Base-by-base conservation (phyloP, 2,113 vertebrate genomes). In the Myodes glareolus region DNA sequence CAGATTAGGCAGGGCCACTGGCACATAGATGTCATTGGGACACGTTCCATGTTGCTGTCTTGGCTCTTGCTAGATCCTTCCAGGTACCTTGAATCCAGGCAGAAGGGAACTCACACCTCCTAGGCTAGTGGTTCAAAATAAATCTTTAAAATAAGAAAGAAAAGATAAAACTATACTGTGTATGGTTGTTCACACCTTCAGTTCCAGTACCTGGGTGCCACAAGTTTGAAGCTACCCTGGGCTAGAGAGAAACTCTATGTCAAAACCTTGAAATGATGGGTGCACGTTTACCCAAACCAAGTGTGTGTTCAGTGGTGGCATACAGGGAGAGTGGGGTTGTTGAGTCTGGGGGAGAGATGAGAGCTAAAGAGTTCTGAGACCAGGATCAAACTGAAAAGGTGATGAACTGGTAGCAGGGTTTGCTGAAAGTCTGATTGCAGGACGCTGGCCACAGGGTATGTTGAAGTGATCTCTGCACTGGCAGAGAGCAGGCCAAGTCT, bases 401-500 rank as follows among this genome's bases (percentile, higher is more conserved):
- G 12, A 4, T 0, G 9, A 17, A 3, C 65, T 19, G 45, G 16
- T 0, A 19, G 70, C 17, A 4, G 52, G 55, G 67, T 23, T 31
- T 17, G 12, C 19, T 31, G 55, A 27, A 8, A 5, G 12, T 12
- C 13, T 14, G 50, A 1, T 4, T 1, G 1, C 2, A 12, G 42
- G 29, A 42, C 19, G 4, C n/a, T 36, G 81, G 4, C 29, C 19
- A 1, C 29, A 11, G 4, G 36, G 13, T 27, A 7, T 31, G 17
- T 47, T 27, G 17, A 94, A 33, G 36, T 29, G 2, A 55, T 27
- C 58, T 50, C 7, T 1, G n/a, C 3, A 23, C 17, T 29, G 12
- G 23, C 27, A 50, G 67, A 55, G 23, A 36, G 2, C 58, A 16
- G 80, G 52, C 82, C 87, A 58, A 58, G 1, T 36, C 61, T 23